These are phyloP conservation scores for Lepidocyrtinus sp. DNA, from an alignment of 2,888 invertebrate species.

Conservation along the genomic window DNA sequence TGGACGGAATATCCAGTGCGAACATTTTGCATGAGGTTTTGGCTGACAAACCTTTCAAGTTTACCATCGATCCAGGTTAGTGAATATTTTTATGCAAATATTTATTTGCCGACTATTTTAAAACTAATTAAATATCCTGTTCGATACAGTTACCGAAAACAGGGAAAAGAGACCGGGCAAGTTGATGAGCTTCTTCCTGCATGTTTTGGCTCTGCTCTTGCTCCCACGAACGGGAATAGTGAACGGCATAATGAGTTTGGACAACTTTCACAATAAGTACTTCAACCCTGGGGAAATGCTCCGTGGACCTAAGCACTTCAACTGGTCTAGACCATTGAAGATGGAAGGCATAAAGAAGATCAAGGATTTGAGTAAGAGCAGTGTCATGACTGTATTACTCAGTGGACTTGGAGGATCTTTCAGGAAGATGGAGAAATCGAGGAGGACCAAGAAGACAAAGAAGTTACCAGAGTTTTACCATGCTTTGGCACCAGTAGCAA, in stretches of 20 bases:
- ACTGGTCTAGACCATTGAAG: constrained; percentile 64
- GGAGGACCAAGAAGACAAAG: constrained; percentile 19
- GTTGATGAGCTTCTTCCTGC: constrained; percentile 34
- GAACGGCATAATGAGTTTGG: constrained; percentile 39
- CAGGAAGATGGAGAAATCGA: constrained; percentile 50
- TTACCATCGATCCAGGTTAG: constrained; percentile 65
- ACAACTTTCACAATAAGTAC: constrained; percentile 50
- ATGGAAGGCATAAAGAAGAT: constrained; percentile 63
- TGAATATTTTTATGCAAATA: too few species aligned
- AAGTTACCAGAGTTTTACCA: constrained; percentile 49
- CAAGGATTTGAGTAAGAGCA: constrained; percentile 58
- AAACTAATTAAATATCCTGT: too few species aligned
- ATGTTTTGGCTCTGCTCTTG: constrained; percentile 55
- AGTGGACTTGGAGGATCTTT: constrained; percentile 63
- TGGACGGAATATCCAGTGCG: constrained; percentile 62
- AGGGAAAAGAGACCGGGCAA: constrained; percentile 6
- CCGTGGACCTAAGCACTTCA: constrained; percentile 63
- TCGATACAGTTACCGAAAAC: too few species aligned
- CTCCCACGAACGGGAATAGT: constrained; percentile 56
- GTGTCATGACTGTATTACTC: constrained; percentile 64
- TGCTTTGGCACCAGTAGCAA: constrained; percentile 64
- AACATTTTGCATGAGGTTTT: constrained; percentile 63
- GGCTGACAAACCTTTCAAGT: constrained; percentile 67
- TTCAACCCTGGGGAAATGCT: constrained; percentile 60
- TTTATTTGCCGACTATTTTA: too few species aligned